Conservation (phyloP, 2,888 invertebrate species). For the Orchesella flavescens region DNA sequence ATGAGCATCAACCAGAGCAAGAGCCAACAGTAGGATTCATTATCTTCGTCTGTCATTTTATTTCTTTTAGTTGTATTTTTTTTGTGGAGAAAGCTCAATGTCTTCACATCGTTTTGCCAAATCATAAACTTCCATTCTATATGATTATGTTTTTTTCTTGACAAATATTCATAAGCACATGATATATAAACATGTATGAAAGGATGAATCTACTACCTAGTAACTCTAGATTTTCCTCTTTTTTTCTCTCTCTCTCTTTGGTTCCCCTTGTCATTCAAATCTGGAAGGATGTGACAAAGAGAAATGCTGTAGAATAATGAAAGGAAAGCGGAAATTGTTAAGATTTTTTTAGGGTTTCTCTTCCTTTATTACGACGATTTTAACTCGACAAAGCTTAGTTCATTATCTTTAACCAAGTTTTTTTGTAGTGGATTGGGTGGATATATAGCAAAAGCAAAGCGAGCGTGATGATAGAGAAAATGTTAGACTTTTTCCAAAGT, state of each 20-base stretch:
- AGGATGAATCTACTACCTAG: not conserved
- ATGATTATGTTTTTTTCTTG: not conserved
- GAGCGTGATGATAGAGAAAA: too few relatives aligned
- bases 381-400: slow-evolving; percentile 33
- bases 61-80: not conserved
- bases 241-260: too few relatives aligned
- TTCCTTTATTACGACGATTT: slow-evolving; percentile 45
- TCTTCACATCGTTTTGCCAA: slow-evolving; percentile 12
- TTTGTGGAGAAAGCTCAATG: not conserved
- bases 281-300: slow-evolving; percentile 51
- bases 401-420: slow-evolving; percentile 16
- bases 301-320: slow-evolving; percentile 56
- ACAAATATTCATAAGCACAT: not conserved
- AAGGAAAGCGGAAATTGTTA: slow-evolving; percentile 55
- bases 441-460: too few relatives aligned
- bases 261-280: slow-evolving; percentile 52
- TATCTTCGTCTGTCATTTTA: slow-evolving; percentile 20
- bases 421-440: too few relatives aligned
- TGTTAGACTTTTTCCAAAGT: too few relatives aligned
- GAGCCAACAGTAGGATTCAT: slow-evolving; percentile 16
- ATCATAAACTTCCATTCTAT: slow-evolving; percentile 4
- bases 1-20: slow-evolving; percentile 9
- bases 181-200: not conserved
- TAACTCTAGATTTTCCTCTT: not conserved
- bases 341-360: slow-evolving; percentile 24